Evolutionary conservation across 2,113 vertebrate species (phyloP), one percentile per base, ranked within the genome.

Genomic region (Otus sunia): DNA sequence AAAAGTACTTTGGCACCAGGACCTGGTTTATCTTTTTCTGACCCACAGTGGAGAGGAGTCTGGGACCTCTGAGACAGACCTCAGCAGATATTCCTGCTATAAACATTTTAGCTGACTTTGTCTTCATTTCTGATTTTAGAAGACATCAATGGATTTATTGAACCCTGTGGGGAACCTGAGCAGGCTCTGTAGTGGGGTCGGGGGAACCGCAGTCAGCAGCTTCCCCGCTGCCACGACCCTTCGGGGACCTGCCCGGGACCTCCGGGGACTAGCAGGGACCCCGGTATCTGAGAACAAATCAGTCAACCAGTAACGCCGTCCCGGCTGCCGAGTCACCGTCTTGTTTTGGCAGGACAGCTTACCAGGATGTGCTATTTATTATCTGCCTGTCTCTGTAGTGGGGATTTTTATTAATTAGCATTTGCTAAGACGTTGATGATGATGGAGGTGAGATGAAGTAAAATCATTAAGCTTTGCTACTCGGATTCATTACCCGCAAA

Each of bases 201-300:
- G 67, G 36, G 36, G 19, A 73, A 15, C 10, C 5, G n/a, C 55
- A 20, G 6, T 2, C 49, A 66, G 73, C 60, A 63, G 20, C 23
- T 22, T 37, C 43, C 49, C 6, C 1, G 4, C n/a, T 21, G 39
- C 53, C 62, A 16, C 0, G 0, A 6, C 49, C 37, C 68, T 49
- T 15, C 1, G 1, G 39, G 29, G 55, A 86, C 20, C 32, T 58
- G 14, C 1, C 7, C 3, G 41, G 30, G 34, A 14, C 52, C 76
- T 49, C 1, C 3, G 19, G n/a, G 67, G 50, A 26, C 12, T 43
- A 41, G 15, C 11, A 62, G 47, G 37, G 32, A 50, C 36, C 59
- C 36, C 39, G 15, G 18, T 3, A 16, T 43, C 6, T 1, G 43
- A 32, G 20, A 55, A 9, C 37, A 85, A 39, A 39, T 8, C 36